Conservation (phyloP, 2,797 vertebrate genomes). For the Taeniopygia guttata region DNA sequence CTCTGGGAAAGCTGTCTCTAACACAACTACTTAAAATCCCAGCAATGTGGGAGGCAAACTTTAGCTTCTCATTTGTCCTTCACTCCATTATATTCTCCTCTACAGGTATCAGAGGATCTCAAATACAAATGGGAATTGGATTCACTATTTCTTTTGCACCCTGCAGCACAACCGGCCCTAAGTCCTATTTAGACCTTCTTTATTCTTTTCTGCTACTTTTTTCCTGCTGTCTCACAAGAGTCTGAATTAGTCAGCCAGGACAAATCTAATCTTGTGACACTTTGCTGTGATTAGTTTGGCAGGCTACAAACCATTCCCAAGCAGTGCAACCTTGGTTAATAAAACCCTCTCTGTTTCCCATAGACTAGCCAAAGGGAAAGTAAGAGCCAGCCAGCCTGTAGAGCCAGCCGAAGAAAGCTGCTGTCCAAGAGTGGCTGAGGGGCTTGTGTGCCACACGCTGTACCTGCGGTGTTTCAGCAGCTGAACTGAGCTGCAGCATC, state of each 20-base stretch:
- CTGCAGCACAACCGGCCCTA: background rate
- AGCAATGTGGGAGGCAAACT: background rate
- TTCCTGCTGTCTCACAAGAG: background rate
- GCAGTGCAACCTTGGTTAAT: conserved; percentile 16
- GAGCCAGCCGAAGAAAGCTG: conserved; percentile 7
- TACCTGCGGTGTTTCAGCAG: background rate
- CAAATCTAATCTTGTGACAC: conserved; percentile 14
- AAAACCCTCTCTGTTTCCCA: conserved; percentile 38
- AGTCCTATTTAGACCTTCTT: background rate
- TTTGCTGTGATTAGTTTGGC: conserved; percentile 39
- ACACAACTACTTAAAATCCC: background rate
- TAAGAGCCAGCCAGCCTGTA: background rate
- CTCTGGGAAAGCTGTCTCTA: background rate
- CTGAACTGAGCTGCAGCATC: background rate
- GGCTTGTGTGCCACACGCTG: background rate
- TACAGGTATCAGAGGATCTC: background rate
- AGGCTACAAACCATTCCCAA: background rate
- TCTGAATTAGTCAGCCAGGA: conserved; percentile 7
- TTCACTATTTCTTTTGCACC: background rate
- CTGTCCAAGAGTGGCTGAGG: background rate
- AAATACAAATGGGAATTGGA: background rate
- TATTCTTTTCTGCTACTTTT: background rate
- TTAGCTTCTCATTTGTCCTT: background rate
- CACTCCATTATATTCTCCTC: background rate
- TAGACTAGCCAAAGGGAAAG: background rate